Percentiles rank a stretch among this genome's conserved stretches.
phyloP scores from a whole-genome alignment of 2,113 vertebrate species.

The Rutilus rutilus region DNA sequence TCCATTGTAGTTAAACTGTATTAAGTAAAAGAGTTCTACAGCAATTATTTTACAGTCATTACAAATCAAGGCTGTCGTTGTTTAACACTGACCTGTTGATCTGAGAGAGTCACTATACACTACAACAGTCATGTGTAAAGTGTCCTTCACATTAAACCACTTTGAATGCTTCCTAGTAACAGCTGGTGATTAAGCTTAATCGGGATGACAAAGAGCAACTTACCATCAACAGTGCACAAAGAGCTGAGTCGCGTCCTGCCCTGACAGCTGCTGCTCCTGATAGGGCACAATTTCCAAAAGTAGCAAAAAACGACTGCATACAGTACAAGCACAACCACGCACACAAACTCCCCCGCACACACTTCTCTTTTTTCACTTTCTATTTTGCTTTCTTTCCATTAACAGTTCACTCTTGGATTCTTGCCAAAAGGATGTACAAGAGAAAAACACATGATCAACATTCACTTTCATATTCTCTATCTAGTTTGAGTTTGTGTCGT shows the following conservation, averaged over 20 bases:
- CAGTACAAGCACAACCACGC: slow-evolving; percentile 33
- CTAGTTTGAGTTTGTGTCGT: background rate
- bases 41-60: background rate
- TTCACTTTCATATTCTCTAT: background rate
- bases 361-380: slow-evolving; percentile 25
- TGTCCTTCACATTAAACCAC: background rate
- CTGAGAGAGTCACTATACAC: background rate
- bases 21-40: background rate
- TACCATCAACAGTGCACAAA: slow-evolving; percentile 33
- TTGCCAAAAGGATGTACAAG: slow-evolving; percentile 7
- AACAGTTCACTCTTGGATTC: background rate
- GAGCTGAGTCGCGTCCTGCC: slow-evolving; percentile 1
- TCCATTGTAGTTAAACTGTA: background rate
- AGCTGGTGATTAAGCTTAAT: slow-evolving; percentile 7
- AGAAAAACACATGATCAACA: slow-evolving; percentile 14
- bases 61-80: background rate
- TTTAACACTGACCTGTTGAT: slow-evolving; percentile 2
- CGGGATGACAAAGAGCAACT: slow-evolving; percentile 30
- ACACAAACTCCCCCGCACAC: slow-evolving; percentile 28
- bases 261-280: slow-evolving; percentile 43
- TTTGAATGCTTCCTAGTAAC: background rate
- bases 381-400: slow-evolving; percentile 14
- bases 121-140: background rate
- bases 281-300: slow-evolving; percentile 47
- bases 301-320: background rate